Evolutionary conservation across 1,140 invertebrate genomes (phyloP).

Genomic region (Gyrodactylus bullatarudis): DNA sequence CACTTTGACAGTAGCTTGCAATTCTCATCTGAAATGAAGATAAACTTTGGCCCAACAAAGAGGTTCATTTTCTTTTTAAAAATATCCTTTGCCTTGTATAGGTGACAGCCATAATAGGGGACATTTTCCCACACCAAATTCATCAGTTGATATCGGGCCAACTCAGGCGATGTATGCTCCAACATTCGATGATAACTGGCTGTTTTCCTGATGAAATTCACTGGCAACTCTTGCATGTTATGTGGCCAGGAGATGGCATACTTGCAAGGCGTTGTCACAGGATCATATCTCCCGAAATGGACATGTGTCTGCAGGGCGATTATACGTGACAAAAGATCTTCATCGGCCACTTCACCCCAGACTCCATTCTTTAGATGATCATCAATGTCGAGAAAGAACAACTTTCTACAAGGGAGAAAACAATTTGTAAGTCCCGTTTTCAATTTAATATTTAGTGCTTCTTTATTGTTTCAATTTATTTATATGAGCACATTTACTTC

Average conservation of each 20-base stretch:
- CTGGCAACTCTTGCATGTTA: not conserved
- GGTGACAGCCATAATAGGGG: not conserved
- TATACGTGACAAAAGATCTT: not conserved
- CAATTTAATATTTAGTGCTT: too few species aligned
- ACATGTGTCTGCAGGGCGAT: not conserved
- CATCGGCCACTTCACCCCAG: not conserved
- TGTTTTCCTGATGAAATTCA: not conserved
- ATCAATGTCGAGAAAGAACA: not conserved
- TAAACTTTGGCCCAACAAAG: not conserved
- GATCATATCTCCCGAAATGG: not conserved
- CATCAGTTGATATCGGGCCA: not conserved
- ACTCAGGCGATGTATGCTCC: not conserved
- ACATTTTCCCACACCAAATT: not conserved
- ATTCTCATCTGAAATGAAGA: not conserved
- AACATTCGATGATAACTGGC: not conserved
- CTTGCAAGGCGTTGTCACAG: not conserved
- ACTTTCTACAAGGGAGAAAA: not conserved
- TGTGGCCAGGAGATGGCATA: not conserved
- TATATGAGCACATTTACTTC: too few species aligned
- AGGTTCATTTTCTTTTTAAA: not conserved
- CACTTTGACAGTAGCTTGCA: not conserved
- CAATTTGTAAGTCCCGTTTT: too few species aligned
- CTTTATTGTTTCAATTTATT: too few species aligned
- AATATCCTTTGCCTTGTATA: not conserved
- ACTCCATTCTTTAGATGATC: not conserved